A percentile compares a stretch with the other conserved stretches of the same genome.
These are phyloP conservation scores for Pentalonia nigronervosa DNA, from an alignment of 1,140 invertebrate species.

Conservation along the genomic window DNA sequence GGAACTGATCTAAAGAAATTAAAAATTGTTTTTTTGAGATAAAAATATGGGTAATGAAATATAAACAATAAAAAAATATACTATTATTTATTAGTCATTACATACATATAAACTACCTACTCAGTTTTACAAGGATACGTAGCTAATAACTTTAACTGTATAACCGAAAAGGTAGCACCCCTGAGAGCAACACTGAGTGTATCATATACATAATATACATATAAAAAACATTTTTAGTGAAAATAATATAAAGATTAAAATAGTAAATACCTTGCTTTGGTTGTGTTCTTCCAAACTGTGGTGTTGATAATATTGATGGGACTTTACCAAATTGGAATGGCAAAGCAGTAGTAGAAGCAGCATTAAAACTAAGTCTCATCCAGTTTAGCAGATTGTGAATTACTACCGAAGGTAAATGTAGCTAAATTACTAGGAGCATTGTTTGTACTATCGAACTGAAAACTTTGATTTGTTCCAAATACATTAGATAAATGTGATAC, in stretches of 20 bases:
- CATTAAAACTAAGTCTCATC: neutral
- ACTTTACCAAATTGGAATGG: constrained; percentile 39
- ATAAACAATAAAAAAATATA: too few species aligned
- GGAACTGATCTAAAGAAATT: too few species aligned
- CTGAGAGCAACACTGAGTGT: too few species aligned
- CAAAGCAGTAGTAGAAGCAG: neutral
- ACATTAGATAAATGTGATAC: neutral
- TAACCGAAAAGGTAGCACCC: neutral
- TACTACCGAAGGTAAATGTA: neutral
- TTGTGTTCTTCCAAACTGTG: constrained; percentile 12
- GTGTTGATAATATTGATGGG: neutral
- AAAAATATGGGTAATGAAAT: too few species aligned
- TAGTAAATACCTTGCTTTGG: constrained; percentile 10
- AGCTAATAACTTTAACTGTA: neutral
- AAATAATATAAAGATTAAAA: neutral
- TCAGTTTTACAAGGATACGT: neutral
- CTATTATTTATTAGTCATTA: too few species aligned
- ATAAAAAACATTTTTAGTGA: neutral
- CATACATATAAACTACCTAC: neutral
- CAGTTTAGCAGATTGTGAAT: constrained; percentile 6
- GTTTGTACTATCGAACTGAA: constrained; percentile 15
- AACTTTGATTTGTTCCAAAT: constrained; percentile 32
- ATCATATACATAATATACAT: neutral
- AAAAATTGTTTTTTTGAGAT: too few species aligned
- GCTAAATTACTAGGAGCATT: neutral